Percentiles rank a stretch among this genome's conserved stretches.
These are phyloP conservation scores for Orius insidiosus DNA, from an alignment of 1,140 invertebrate species.

Conservation along the genomic window DNA sequence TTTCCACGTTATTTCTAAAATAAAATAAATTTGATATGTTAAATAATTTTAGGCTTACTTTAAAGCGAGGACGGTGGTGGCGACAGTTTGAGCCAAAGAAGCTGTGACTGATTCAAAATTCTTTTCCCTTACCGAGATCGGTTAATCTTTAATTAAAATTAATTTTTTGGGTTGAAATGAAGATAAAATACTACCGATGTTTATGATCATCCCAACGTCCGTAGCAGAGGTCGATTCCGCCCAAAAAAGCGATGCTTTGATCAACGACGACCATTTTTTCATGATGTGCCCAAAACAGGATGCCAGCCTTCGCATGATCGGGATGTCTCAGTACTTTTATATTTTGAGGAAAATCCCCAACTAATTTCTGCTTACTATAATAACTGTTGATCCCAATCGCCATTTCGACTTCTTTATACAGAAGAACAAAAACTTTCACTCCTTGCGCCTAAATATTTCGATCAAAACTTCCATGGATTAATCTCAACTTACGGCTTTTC, in stretches of 20 bases:
- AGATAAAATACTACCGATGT: slow-evolving; percentile 34
- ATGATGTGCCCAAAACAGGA: slow-evolving; percentile 93
- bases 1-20: too few relatives aligned
- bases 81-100: neutral
- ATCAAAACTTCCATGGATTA: too few relatives aligned
- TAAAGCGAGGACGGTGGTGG: slow-evolving; percentile 4
- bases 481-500: slow-evolving; percentile 61
- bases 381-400: slow-evolving; percentile 87
- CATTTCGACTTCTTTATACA: slow-evolving; percentile 94
- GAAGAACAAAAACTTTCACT: slow-evolving; percentile 84
- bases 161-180: neutral
- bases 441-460: slow-evolving; percentile 57
- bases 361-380: slow-evolving; percentile 78
- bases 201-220: slow-evolving; percentile 66
- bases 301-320: slow-evolving; percentile 76
- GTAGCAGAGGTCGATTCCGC: slow-evolving; percentile 91
- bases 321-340: slow-evolving; percentile 77
- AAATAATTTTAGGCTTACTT: slow-evolving; percentile 1
- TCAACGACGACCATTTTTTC: slow-evolving; percentile 94
- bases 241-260: slow-evolving; percentile 84
- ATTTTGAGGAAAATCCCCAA: neutral
- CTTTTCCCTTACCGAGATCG: slow-evolving; percentile 43
- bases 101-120: too few relatives aligned
- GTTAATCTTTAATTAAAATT: slow-evolving; percentile 35
- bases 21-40: neutral